These are phyloP conservation scores for Sanderia malayensis DNA, from an alignment of 30 jellyfish, hydroid and myxozoan genomes.

Conservation along the genomic window DNA sequence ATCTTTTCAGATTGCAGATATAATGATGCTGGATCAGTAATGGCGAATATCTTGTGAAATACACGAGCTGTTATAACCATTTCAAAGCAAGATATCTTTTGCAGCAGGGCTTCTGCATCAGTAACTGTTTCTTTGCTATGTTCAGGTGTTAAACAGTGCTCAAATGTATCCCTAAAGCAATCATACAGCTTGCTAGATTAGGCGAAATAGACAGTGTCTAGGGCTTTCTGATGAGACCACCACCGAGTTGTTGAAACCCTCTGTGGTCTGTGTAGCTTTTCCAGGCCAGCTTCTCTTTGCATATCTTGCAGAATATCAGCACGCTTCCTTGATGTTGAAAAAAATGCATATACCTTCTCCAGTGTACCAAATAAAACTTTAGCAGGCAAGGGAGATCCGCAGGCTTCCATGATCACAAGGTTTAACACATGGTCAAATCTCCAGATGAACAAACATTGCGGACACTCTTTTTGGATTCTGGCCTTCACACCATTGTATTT, in stretches of 20 bases:
- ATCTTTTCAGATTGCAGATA: conserved; percentile 50
- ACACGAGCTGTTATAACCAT: conserved; percentile 18
- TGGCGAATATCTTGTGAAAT: conserved; percentile 27
- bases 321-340: conserved; percentile 46
- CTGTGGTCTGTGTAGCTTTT: conserved; percentile 41
- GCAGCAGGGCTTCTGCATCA: too few relatives aligned
- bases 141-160: too few relatives aligned
- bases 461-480: conserved; percentile 40
- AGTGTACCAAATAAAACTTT: conserved; percentile 36
- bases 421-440: conserved; percentile 51
- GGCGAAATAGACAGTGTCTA: conserved; percentile 34
- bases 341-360: conserved; percentile 42
- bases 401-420: conserved; percentile 66
- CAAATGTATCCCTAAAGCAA: conserved; percentile 37
- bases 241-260: conserved; percentile 49
- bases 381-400: conserved; percentile 43
- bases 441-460: conserved; percentile 56
- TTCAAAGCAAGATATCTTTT: conserved; percentile 34
- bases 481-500: conserved; percentile 46
- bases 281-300: conserved; percentile 47
- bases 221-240: conserved; percentile 57
- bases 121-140: too few relatives aligned
- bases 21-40: conserved; percentile 48
- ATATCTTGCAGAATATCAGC: conserved; percentile 41
- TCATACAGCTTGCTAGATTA: conserved; percentile 39